These are phyloP conservation scores for Apamea epomidion DNA, from an alignment of 2,888 invertebrate species.

Conservation along the genomic window DNA sequence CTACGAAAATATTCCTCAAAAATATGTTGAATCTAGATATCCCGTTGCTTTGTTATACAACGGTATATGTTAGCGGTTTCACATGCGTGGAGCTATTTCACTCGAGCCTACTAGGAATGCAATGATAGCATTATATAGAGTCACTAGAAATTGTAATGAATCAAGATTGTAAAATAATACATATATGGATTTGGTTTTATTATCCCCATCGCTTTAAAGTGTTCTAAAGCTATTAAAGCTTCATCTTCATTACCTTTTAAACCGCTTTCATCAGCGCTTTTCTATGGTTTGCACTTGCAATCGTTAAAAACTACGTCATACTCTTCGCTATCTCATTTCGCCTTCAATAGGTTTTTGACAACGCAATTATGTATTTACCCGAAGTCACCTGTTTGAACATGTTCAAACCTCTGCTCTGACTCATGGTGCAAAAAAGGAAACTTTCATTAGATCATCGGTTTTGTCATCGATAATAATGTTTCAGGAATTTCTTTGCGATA, in stretches of 20 bases:
- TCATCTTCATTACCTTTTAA: constrained; percentile 13
- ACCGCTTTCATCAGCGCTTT: neutral
- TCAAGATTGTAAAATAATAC: neutral
- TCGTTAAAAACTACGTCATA: constrained; percentile 44
- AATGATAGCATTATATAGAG: constrained; percentile 7
- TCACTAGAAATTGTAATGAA: neutral
- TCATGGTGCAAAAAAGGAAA: constrained; percentile 42
- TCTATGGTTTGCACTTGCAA: neutral
- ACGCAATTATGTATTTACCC: constrained; percentile 22
- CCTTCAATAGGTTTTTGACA: constrained; percentile 8
- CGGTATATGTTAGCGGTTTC: constrained; percentile 8
- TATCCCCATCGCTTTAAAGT: neutral
- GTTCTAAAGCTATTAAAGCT: neutral
- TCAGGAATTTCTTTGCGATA: neutral
- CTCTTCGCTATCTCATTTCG: constrained; percentile 26
- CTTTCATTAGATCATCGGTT: constrained; percentile 61
- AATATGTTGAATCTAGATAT: constrained; percentile 16
- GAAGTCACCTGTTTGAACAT: constrained; percentile 50
- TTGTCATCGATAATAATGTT: constrained; percentile 47
- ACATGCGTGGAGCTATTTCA: constrained; percentile 25
- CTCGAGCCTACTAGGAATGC: neutral
- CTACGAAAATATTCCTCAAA: constrained; percentile 2
- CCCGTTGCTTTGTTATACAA: constrained; percentile 25
- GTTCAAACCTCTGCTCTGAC: constrained; percentile 47
- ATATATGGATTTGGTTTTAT: neutral